These are phyloP conservation scores for Oreochromis aureus DNA, from an alignment of 2,113 vertebrate species.

Conservation along the genomic window DNA sequence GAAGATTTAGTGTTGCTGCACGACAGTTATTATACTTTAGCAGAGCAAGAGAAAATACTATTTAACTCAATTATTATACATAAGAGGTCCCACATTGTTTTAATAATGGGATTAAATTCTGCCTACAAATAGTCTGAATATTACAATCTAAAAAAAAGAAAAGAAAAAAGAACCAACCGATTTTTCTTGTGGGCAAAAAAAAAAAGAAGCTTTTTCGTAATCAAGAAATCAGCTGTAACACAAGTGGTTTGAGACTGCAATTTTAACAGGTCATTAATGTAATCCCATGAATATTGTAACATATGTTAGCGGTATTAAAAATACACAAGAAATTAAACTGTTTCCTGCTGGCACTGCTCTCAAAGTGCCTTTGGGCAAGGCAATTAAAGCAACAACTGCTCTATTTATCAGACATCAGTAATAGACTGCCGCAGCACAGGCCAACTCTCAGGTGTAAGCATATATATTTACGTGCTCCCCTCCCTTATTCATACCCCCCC, in stretches of 20 bases:
- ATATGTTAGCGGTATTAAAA: constrained; percentile 14
- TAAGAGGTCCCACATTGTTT: neutral
- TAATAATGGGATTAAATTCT: neutral
- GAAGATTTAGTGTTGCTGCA: neutral
- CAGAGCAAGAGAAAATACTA: neutral
- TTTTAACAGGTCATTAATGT: constrained; percentile 10
- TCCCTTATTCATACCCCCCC: neutral
- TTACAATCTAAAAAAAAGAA: neutral
- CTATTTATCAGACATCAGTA: constrained; percentile 4
- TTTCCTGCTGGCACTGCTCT: neutral
- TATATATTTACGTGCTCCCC: neutral
- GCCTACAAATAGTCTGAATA: neutral
- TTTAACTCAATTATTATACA: neutral
- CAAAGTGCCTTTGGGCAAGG: neutral
- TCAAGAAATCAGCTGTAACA: neutral
- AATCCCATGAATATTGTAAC: constrained; percentile 18
- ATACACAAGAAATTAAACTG: neutral
- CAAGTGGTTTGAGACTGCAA: neutral
- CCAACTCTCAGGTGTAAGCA: neutral
- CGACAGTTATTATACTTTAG: neutral
- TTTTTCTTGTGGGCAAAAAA: neutral
- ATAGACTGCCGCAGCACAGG: neutral
- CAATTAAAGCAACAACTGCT: neutral
- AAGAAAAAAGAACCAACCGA: neutral
- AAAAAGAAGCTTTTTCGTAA: neutral